A percentile compares a stretch with the other conserved stretches of the same genome.
phyloP scores from a whole-genome alignment of 35 echinoderm and acorn worm genomes.

The Chiridota heheva region DNA sequence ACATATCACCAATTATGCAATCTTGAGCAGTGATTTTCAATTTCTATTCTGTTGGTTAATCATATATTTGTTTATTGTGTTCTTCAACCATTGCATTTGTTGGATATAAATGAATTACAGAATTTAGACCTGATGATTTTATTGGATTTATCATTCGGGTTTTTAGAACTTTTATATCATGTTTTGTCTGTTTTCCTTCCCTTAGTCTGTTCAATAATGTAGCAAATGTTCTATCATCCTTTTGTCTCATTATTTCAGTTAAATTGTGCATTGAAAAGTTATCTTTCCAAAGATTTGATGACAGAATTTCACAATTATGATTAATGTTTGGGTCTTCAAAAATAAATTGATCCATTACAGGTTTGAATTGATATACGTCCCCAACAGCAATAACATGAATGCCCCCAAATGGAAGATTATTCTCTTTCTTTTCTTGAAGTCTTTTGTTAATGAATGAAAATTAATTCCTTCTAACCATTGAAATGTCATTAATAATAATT shows the following conservation, averaged over 20 bases:
- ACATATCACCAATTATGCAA: constrained; percentile 14
- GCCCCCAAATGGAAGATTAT: too few relatives aligned
- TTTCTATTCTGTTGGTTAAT: neutral
- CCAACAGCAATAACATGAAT: too few relatives aligned
- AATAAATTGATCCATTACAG: neutral
- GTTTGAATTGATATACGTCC: constrained; percentile 7
- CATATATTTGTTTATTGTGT: constrained; percentile 28
- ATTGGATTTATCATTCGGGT: neutral
- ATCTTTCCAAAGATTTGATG: constrained; percentile 13
- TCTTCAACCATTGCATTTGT: constrained; percentile 44
- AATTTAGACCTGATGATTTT: neutral
- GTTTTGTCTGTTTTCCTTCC: constrained; percentile 30
- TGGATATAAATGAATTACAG: constrained; percentile 11
- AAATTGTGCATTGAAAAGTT: constrained; percentile 7
- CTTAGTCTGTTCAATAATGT: constrained; percentile 28
- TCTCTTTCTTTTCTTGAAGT: neutral
- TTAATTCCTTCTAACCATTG: constrained; percentile 13
- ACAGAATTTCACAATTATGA: neutral
- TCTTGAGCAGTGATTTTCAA: constrained; percentile 18
- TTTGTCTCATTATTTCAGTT: constrained; percentile 44
- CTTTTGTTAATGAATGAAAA: constrained; percentile 5
- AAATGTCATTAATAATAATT: constrained; percentile 43
- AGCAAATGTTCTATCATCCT: constrained; percentile 48
- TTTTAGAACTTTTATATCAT: constrained; percentile 27
- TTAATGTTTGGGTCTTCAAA: neutral